These are phyloP conservation scores for Seriola aureovittata DNA, from an alignment of 2,113 vertebrate genomes.

Conservation along the genomic window DNA sequence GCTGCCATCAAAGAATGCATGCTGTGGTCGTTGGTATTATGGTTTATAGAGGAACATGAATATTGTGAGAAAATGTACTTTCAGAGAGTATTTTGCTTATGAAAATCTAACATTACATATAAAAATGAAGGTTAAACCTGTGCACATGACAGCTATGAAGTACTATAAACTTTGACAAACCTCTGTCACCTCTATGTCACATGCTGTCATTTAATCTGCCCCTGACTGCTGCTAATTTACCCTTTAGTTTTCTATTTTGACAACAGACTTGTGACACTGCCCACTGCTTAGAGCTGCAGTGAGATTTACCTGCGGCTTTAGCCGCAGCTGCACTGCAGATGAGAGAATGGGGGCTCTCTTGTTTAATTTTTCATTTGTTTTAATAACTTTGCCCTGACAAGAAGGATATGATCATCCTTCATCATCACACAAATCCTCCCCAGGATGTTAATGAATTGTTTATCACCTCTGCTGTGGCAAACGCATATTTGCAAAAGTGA, in stretches of 20 bases:
- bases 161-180: background rate
- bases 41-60: background rate
- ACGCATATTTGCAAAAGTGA: constrained; percentile 42
- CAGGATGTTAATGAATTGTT: constrained; percentile 66
- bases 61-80: background rate
- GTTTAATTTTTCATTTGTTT: constrained; percentile 55
- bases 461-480: constrained; percentile 37
- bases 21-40: background rate
- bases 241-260: background rate
- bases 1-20: background rate
- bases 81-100: background rate
- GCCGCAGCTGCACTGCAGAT: constrained; percentile 7
- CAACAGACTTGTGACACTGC: background rate
- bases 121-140: background rate
- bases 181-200: background rate
- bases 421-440: constrained; percentile 34
- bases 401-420: constrained; percentile 36
- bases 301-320: background rate
- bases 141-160: background rate
- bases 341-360: background rate
- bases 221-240: background rate
- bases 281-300: background rate
- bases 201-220: background rate
- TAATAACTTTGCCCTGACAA: constrained; percentile 46
- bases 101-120: background rate